Percentiles rank a stretch among this genome's conserved stretches.
These are phyloP conservation scores for Penaeus vannamei DNA, from an alignment of 1,140 invertebrate species.

Conservation along the genomic window DNA sequence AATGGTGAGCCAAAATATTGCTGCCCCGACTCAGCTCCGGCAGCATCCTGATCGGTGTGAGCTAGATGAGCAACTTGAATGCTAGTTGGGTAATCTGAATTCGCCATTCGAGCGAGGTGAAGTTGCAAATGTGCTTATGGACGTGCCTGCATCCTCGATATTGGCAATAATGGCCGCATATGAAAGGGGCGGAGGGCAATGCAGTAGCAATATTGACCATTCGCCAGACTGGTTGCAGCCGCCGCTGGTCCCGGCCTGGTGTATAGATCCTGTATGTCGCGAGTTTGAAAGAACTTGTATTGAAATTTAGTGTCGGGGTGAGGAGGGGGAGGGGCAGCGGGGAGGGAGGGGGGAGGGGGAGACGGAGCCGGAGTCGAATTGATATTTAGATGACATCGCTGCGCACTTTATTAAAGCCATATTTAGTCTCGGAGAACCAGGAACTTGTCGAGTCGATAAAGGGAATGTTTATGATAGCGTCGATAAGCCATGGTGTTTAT, in stretches of 20 bases:
- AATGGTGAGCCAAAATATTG: slow-evolving; percentile 49
- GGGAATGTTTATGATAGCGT: too few species aligned
- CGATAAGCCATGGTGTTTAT: too few species aligned
- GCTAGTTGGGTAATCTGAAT: slow-evolving; percentile 64
- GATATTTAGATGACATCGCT: slow-evolving; percentile 51
- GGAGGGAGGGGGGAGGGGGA: background rate
- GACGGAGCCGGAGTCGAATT: slow-evolving; percentile 50
- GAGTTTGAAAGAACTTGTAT: slow-evolving; percentile 56
- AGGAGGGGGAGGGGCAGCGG: background rate
- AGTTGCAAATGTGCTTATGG: slow-evolving; percentile 63
- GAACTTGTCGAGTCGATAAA: slow-evolving; percentile 32
- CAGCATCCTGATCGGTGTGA: slow-evolving; percentile 48
- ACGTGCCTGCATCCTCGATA: slow-evolving; percentile 56
- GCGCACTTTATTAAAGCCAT: slow-evolving; percentile 58
- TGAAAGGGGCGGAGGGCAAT: slow-evolving; percentile 60
- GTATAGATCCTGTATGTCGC: slow-evolving; percentile 39
- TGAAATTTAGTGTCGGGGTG: slow-evolving; percentile 52
- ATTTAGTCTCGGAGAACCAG: slow-evolving; percentile 48
- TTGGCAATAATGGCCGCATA: slow-evolving; percentile 63
- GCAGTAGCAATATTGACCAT: slow-evolving; percentile 55
- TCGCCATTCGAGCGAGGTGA: slow-evolving; percentile 60
- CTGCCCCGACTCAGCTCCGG: background rate
- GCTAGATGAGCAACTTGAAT: slow-evolving; percentile 62
- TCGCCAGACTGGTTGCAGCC: slow-evolving; percentile 16
- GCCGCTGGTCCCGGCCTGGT: background rate